Percentiles rank a stretch among this genome's conserved stretches.
Evolutionary conservation across 2,113 vertebrate genomes (phyloP).

Genomic region (Tachysurus vachellii): DNA sequence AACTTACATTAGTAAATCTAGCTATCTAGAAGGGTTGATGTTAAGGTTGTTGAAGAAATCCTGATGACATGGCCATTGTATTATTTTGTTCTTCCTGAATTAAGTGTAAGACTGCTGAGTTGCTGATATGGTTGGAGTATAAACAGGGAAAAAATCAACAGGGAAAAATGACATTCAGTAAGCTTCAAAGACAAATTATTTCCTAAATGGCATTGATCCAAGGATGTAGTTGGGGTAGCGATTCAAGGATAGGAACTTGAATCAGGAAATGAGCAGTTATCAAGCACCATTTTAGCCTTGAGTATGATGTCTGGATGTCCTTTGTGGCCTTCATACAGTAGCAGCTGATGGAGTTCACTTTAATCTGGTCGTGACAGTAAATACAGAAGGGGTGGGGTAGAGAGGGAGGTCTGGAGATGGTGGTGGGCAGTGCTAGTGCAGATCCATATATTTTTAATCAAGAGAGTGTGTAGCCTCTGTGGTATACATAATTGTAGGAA

Average conservation of each 20-base stretch:
- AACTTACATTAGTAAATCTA: background rate
- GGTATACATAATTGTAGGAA: conserved; percentile 8
- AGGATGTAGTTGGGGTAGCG: background rate
- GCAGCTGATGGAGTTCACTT: conserved; percentile 9
- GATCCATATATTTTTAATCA: conserved; percentile 35
- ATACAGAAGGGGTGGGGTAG: background rate
- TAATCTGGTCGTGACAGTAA: conserved; percentile 13
- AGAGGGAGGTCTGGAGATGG: background rate
- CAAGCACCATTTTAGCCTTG: background rate
- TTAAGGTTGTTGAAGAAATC: background rate
- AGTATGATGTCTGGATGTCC: conserved; percentile 27
- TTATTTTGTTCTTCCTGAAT: background rate
- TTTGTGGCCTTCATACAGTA: conserved; percentile 14
- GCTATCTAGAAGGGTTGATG: background rate
- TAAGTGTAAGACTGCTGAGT: background rate
- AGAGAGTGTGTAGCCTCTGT: conserved; percentile 1
- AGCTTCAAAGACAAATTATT: background rate
- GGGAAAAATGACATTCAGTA: background rate
- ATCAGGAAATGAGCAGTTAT: background rate
- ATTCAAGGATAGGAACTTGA: background rate
- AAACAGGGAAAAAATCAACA: background rate
- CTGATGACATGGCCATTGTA: background rate
- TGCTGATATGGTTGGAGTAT: too few relatives aligned
- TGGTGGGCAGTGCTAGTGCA: background rate
- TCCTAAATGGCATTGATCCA: background rate